Evolutionary conservation across 2,888 invertebrate species (phyloP).

Genomic region (Eumerus sabulonum): DNA sequence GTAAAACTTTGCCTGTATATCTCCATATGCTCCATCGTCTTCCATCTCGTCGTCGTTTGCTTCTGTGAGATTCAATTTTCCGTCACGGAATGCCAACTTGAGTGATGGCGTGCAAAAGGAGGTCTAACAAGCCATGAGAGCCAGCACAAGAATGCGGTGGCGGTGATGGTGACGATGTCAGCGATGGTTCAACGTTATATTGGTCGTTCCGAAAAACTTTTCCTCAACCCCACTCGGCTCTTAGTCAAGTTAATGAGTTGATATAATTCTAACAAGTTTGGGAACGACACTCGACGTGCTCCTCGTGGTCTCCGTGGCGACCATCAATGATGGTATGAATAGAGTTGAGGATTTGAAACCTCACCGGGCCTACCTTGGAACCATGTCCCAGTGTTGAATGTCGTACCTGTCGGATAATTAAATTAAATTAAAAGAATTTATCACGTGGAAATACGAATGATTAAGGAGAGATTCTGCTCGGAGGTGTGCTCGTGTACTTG

Average conservation of each 20-base stretch:
- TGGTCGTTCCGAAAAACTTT: constrained; percentile 10
- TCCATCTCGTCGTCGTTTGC: not conserved
- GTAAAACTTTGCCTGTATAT: constrained; percentile 30
- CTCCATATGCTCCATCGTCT: not conserved
- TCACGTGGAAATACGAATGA: constrained; percentile 50
- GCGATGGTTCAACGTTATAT: constrained; percentile 15
- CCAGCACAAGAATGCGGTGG: constrained; percentile 51
- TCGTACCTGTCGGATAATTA: constrained; percentile 64
- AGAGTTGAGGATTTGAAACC: constrained; percentile 18
- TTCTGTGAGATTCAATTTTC: constrained; percentile 53
- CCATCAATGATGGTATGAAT: not conserved
- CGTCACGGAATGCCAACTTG: constrained; percentile 56
- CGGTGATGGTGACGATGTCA: too few species aligned
- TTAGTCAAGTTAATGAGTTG: constrained; percentile 59
- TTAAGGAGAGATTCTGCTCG: not conserved
- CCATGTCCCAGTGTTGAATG: constrained; percentile 33
- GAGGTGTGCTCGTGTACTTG: constrained; percentile 19
- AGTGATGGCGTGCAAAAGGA: constrained; percentile 42
- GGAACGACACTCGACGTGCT: not conserved
- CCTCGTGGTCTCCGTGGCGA: too few species aligned
- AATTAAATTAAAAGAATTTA: constrained; percentile 66
- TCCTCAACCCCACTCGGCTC: constrained; percentile 12
- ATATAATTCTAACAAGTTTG: constrained; percentile 61
- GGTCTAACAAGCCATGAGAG: constrained; percentile 37
- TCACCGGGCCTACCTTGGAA: not conserved